Percentiles rank a stretch among this genome's conserved stretches.
Evolutionary conservation across 2,797 vertebrate genomes (phyloP).

Genomic region (Microcaecilia unicolor): DNA sequence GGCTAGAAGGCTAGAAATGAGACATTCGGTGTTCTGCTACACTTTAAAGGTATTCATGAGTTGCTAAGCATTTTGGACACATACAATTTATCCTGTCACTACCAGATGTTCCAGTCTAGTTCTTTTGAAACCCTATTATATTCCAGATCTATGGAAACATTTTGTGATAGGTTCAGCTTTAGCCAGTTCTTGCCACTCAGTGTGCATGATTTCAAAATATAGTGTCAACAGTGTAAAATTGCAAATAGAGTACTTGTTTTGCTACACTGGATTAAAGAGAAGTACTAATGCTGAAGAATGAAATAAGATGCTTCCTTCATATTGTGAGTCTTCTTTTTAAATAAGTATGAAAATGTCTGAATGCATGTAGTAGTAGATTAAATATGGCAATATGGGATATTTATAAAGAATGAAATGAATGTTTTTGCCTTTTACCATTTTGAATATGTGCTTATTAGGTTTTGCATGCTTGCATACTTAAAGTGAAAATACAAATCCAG

Average conservation of each 20-base stretch:
- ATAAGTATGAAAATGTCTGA: too few relatives aligned
- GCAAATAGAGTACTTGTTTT: accelerated
- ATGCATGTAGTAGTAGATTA: too few relatives aligned
- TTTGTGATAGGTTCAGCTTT: neutral
- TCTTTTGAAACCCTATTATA: neutral
- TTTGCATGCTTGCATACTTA: too few relatives aligned
- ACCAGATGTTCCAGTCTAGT: neutral
- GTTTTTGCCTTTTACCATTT: too few relatives aligned
- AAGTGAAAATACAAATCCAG: too few relatives aligned
- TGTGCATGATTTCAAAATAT: accelerated
- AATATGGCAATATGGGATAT: too few relatives aligned
- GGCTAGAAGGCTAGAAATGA: too few relatives aligned
- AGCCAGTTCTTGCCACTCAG: accelerated
- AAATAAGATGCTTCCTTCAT: accelerated
- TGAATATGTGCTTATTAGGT: too few relatives aligned
- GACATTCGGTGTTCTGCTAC: too few relatives aligned
- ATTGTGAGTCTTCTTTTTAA: neutral
- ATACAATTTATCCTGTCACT: neutral
- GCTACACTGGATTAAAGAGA: neutral
- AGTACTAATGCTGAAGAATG: neutral
- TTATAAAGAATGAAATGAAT: too few relatives aligned
- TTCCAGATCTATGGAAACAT: neutral
- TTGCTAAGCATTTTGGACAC: accelerated
- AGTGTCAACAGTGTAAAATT: too few relatives aligned
- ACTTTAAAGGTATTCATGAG: neutral